Base-by-base conservation (phyloP, 2,113 vertebrate genomes). In the Plecotus auritus region DNA sequence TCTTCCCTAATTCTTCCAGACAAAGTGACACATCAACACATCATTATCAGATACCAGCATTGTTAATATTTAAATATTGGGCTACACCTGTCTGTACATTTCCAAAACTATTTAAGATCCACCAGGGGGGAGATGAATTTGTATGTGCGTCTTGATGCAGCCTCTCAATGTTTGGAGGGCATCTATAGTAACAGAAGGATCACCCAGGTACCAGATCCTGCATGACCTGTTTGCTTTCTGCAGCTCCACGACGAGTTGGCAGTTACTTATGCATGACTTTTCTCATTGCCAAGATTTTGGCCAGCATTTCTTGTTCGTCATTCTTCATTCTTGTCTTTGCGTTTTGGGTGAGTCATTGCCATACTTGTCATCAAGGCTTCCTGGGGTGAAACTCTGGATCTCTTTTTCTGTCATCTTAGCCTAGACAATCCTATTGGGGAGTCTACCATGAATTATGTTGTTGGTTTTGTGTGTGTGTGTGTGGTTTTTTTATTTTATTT, bases 1-100 rank as follows among this genome's bases (percentile, higher is more conserved):
- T 90, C 93, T 95, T 90, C 35, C 97, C 23, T 81, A 85, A 97
- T 97, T 98, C 97, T 97, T 97, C 93, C 94, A 97, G 81, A 97
- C 73, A 40, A 97, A 97, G 82, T 95, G 97, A 96, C 94, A 96
- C 84, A 90, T 90, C 37, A 97, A 96, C 94, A 96, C 84, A 90
- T 90, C 37, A 97, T 97, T 95, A 98, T 95, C 88, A 97, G 96
- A 92, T 77, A 97, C 91, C 32, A 61, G 47, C 77, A 73, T 90
- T 90, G 78, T 95, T 97, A 89, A 92, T 96, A 88, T 96, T 97
- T 94, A 93, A 97, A 93, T 85, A 80, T 73, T 78, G 69, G 78
- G 4, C 49, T 86, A 83, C 87, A 81, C 70, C 51, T 17, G 10
- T 0, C 2, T 35, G 5, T 85, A 97, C n/a, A 8, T 94, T 96